phyloP scores from a whole-genome alignment of 2,113 vertebrate species.

The Dasypus novemcinctus region DNA sequence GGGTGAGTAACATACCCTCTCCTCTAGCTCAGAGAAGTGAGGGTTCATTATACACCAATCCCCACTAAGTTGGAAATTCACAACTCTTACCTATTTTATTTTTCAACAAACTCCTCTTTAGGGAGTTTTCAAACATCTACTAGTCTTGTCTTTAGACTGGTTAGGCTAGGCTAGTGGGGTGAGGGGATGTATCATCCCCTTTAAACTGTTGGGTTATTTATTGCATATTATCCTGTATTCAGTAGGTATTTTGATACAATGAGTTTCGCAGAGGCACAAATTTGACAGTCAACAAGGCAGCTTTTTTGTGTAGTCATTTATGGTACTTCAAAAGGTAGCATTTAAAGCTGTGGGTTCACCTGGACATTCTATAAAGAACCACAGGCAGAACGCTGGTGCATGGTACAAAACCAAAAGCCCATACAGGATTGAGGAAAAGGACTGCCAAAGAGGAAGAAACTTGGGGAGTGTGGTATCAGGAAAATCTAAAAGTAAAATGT shows the following conservation, averaged over 20 bases:
- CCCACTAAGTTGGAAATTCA: neutral
- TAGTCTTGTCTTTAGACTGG: neutral
- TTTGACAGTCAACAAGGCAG: neutral
- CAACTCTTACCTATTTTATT: neutral
- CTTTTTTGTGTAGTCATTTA: too few species aligned
- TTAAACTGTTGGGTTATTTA: neutral
- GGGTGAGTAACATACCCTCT: neutral
- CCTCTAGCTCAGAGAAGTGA: neutral
- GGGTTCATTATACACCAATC: neutral
- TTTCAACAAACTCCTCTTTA: neutral
- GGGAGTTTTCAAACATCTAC: neutral
- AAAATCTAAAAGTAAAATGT: neutral
- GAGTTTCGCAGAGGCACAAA: neutral
- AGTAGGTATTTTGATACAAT: neutral
- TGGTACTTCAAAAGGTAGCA: neutral
- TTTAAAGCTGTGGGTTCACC: neutral
- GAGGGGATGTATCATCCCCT: neutral
- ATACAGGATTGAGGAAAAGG: neutral
- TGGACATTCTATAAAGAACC: neutral
- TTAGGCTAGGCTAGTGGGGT: neutral
- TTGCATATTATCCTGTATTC: neutral
- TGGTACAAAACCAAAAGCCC: neutral
- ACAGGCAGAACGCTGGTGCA: neutral
- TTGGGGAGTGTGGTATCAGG: neutral
- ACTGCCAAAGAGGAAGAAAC: neutral